Conservation (phyloP, 2,797 vertebrate species). For the Anguilla marmorata region DNA sequence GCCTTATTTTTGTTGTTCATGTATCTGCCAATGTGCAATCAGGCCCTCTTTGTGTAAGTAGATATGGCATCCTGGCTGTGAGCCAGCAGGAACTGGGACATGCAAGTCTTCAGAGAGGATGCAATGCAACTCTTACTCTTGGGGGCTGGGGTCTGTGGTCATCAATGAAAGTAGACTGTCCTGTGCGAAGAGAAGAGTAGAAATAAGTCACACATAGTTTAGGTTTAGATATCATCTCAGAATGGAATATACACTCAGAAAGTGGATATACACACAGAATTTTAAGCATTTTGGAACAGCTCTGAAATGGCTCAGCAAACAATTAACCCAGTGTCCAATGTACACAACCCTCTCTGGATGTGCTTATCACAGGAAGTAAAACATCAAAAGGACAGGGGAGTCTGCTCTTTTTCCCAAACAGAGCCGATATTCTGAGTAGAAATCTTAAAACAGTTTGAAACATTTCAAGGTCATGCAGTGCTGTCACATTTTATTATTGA, state of each 20-base stretch:
- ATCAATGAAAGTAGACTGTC: constrained; percentile 82
- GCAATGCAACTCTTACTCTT: constrained; percentile 65
- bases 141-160: constrained; percentile 74
- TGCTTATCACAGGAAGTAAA: neutral
- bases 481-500: neutral
- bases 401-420: neutral
- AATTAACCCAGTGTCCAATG: neutral
- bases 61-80: neutral
- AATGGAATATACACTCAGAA: neutral
- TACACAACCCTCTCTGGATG: neutral
- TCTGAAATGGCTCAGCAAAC: neutral
- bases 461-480: neutral
- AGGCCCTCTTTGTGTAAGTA: neutral
- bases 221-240: neutral
- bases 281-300: neutral
- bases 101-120: neutral
- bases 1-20: neutral
- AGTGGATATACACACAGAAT: neutral
- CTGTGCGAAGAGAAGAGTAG: constrained; percentile 58
- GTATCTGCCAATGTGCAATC: no score
- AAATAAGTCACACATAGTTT: neutral
- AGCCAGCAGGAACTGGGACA: neutral
- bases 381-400: neutral
- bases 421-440: neutral
- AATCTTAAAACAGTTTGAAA: neutral